Percentiles rank a stretch among this genome's conserved stretches.
phyloP scores from a whole-genome alignment of 1,140 invertebrate species.

The Bacillus rossius region DNA sequence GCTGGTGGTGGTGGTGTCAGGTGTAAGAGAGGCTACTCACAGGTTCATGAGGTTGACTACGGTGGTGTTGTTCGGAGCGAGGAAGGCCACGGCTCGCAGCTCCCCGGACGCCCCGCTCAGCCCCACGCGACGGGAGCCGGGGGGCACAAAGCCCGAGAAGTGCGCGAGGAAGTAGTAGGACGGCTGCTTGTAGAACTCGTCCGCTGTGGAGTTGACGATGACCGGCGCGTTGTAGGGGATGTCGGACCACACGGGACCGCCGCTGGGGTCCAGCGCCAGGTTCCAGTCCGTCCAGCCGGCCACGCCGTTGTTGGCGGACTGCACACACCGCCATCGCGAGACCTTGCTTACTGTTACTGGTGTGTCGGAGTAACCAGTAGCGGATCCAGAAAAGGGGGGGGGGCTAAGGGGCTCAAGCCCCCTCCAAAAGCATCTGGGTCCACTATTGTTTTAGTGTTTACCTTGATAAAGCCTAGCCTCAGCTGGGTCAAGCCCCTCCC shows the following conservation, averaged over 20 bases:
- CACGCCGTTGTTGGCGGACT: constrained; percentile 48
- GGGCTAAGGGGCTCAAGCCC: too few species aligned
- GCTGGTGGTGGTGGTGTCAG: too few species aligned
- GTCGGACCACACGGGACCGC: constrained; percentile 56
- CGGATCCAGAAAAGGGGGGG: too few species aligned
- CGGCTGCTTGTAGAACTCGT: constrained; percentile 57
- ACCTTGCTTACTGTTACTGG: too few species aligned
- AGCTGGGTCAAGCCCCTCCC: too few species aligned
- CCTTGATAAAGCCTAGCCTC: too few species aligned
- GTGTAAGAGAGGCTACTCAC: constrained; percentile 20
- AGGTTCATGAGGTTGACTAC: constrained; percentile 42
- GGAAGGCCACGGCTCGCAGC: constrained; percentile 31
- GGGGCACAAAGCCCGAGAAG: neutral
- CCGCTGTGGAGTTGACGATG: constrained; percentile 45
- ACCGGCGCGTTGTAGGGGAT: constrained; percentile 55
- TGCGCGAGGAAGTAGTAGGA: constrained; percentile 21
- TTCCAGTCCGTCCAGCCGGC: constrained; percentile 64
- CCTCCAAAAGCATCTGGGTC: too few species aligned
- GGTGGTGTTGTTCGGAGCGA: constrained; percentile 36
- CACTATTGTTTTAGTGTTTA: too few species aligned
- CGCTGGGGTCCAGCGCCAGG: constrained; percentile 48
- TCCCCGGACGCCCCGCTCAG: constrained; percentile 17
- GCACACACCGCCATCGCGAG: neutral
- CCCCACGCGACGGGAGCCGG: neutral
- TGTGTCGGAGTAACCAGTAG: too few species aligned